Evolutionary conservation across 2,113 vertebrate species (phyloP).

Genomic region (Egretta garzetta): DNA sequence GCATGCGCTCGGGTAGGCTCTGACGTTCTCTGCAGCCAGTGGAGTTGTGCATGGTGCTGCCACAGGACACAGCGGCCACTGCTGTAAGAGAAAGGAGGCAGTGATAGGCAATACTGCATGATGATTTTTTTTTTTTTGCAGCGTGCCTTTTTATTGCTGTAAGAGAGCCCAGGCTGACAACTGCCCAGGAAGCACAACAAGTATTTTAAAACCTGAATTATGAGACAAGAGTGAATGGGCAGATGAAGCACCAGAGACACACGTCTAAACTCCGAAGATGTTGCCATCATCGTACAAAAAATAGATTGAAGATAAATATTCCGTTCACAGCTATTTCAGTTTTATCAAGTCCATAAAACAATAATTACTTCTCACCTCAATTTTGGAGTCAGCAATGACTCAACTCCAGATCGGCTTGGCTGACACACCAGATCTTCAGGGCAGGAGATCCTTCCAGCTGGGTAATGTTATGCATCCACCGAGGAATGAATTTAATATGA

Average conservation of each 20-base stretch:
- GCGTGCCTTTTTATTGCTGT: neutral
- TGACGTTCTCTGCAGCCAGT: neutral
- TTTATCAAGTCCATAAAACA: neutral
- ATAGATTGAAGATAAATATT: neutral
- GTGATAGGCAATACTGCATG: accelerated
- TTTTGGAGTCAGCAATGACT: neutral
- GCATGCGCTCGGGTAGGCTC: accelerated
- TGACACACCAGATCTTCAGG: neutral
- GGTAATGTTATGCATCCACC: neutral
- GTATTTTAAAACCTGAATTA: neutral
- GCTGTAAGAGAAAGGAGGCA: neutral
- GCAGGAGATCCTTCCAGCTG: neutral
- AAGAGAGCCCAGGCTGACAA: neutral
- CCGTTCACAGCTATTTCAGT: neutral
- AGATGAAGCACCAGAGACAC: neutral
- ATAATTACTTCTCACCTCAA: neutral
- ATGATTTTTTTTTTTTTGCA: neutral
- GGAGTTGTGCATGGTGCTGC: neutral
- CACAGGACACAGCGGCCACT: accelerated
- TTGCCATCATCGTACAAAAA: accelerated
- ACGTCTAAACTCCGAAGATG: accelerated
- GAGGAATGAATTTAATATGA: accelerated
- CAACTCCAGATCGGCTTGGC: neutral
- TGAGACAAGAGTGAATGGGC: neutral
- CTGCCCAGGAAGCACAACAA: neutral